Percentiles rank a stretch among this genome's conserved stretches.
Conservation (phyloP, 2,797 vertebrate species). For the Lacerta bilineata region DNA sequence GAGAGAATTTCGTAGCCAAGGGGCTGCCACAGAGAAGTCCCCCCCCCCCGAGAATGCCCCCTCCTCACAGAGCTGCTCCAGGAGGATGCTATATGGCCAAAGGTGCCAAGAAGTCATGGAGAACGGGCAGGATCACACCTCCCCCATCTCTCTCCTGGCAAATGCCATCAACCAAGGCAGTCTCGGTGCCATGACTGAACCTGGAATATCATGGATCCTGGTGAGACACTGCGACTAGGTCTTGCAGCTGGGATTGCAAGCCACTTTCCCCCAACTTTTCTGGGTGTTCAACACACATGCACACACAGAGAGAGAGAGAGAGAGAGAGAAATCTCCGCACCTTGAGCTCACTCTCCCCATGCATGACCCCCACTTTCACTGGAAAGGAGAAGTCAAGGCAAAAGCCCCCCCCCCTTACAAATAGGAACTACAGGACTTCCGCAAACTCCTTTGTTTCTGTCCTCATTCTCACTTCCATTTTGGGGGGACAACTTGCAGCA, state of each 20-base stretch:
- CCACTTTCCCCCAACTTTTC: conserved; percentile 31
- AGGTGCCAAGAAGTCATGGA: too few species aligned
- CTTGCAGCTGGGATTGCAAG: conserved; percentile 56
- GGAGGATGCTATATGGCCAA: too few species aligned
- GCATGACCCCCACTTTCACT: conserved; percentile 65
- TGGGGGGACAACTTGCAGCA: background rate
- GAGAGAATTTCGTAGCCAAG: too few species aligned
- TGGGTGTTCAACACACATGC: conserved; percentile 42
- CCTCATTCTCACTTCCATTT: background rate
- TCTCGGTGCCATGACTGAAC: too few species aligned
- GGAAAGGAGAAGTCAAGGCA: conserved; percentile 51
- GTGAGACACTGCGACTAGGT: conserved; percentile 46
- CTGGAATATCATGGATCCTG: too few species aligned
- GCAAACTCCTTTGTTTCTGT: conserved; percentile 31
- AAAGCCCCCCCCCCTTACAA: conserved; percentile 69
- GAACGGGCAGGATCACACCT: too few species aligned
- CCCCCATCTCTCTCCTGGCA: too few species aligned
- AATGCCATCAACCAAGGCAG: too few species aligned
- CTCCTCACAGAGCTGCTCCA: too few species aligned
- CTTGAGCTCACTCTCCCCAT: conserved; percentile 55
- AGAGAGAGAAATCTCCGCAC: too few species aligned
- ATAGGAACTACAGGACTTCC: conserved; percentile 72
- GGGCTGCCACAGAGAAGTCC: too few species aligned
- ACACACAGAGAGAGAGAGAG: background rate
- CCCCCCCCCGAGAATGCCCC: too few species aligned